phyloP scores from a whole-genome alignment of 2,888 invertebrate genomes.

The Eupithecia vulgata region DNA sequence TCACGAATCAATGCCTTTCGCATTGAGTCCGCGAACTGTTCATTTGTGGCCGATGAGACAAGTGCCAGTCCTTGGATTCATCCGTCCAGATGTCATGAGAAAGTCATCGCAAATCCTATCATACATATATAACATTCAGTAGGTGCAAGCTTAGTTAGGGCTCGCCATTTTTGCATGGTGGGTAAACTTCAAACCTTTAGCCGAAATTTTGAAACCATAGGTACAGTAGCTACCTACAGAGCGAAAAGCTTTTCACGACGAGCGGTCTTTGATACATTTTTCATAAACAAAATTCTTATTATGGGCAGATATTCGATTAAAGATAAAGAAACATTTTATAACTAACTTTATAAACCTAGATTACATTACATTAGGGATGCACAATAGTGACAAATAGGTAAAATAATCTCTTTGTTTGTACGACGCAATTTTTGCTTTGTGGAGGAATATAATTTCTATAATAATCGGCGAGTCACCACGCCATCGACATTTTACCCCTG shows the following conservation, averaged over 20 bases:
- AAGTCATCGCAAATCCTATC: neutral
- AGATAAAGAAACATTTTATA: no score
- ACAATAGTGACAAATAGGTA: neutral
- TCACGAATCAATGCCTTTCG: constrained; percentile 8
- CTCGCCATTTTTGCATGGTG: no score
- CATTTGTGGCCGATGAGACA: neutral
- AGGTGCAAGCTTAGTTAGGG: no score
- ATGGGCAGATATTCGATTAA: neutral
- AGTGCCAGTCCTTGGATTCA: neutral
- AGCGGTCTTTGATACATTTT: neutral
- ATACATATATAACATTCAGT: neutral
- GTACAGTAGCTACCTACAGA: neutral
- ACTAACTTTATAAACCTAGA: no score
- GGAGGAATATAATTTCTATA: no score
- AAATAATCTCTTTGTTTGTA: no score
- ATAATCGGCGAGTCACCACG: no score
- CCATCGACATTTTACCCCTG: no score
- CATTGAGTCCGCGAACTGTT: neutral
- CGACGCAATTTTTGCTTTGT: no score
- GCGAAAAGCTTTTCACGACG: neutral
- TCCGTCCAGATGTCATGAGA: neutral
- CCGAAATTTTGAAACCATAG: neutral
- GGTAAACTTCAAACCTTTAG: neutral
- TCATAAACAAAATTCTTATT: neutral
- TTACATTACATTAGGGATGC: neutral